Base-by-base conservation (phyloP, 2,797 vertebrate species). In the Tokudaia tokunoshimensis region DNA sequence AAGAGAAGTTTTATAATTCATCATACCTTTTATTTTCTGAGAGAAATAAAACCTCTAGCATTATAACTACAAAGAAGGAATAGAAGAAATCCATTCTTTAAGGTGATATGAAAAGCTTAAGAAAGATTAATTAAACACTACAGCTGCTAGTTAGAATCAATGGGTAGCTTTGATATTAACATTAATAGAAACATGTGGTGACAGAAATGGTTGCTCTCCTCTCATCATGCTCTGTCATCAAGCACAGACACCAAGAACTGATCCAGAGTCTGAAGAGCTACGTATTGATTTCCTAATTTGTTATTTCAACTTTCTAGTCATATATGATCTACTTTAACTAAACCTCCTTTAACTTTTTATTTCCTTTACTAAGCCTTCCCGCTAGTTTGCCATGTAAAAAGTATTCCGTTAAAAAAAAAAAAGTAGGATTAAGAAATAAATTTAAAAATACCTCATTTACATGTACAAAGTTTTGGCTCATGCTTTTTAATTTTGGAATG, bases 381-480 rank as follows among this genome's bases (percentile, higher is more conserved):
- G 11, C 74, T 86, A 74, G 37, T 63, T 94, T 92, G 44, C 88
- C 63, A 92, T 37, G 50, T 47, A 95, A 72, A 95, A 94, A 59
- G 19, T 67, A 67, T 88, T 72, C 24, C 92, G 9, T 70, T 52
- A 52, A 61, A 31, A 52, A 34, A 87, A 47, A 57, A 86, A 74
- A 72, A 29, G 85, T 87, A 87, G 57, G 81, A 93, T 84, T 92
- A 87, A 95, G 91, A 95, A 91, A 50, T 76, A 10, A 2, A 85
- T 86, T 93, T 93, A 95, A 95, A 93, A 89, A 74, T 75, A 63
- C n/a, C 37, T 89, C 92, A 79, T 91, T 79, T 91, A 87, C 11
- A 50, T 82, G 81, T 15, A 70, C n/a, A 96, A 92, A 84, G 55
- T 90, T 76, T 72, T 96, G 55, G 13, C 63, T 89, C 55, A 67